Evolutionary conservation across 2,113 vertebrate genomes (phyloP), one percentile per base, ranked within the genome.

Genomic region (Chaetodon trifascialis): DNA sequence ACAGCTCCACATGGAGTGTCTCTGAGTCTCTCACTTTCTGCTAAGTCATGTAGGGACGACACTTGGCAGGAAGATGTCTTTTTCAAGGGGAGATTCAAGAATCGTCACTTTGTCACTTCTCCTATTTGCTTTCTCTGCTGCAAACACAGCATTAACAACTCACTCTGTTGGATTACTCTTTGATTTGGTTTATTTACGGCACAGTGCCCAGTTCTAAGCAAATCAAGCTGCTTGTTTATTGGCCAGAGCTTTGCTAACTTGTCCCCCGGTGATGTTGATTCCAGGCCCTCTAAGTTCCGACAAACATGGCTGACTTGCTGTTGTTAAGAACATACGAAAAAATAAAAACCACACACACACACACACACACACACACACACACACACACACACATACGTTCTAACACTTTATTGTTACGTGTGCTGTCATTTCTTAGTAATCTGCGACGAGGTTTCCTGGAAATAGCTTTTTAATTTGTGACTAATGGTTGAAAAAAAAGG

Each of bases 141-240:
- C 56, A 55, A 83, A 86, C 55, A 73, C 7, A 23, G 23, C 4
- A 49, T 54, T 46, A 46, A 46, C 79, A 52, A 23, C 62, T 79
- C 21, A 52, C 67, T 85, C 72, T 38, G 19, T 16, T 56, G 66
- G 60, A 25, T 69, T 51, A n/a, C 21, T 34, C 47, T 65, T 19
- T 70, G 36, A 82, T 82, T 85, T 63, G 58, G 79, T 82, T 75
- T 82, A 47, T 70, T 84, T 44, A 36, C 12, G 36, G 85, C 68
- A 51, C 25, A 52, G 73, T 7, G 69, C 72, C 72, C 69, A 54
- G 56, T 19, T 71, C 73, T 49, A 47, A 79, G 40, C 74, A 80
- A 62, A 76, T 73, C 34, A 68, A 52, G 70, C 34, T 1, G 62
- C 49, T 75, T 85, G 79, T 85, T 85, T 82, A 77, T 58, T 7